phyloP scores from a whole-genome alignment of 37 sponge, comb jelly and placozoan species.

The Diacarnus erythraeanus region DNA sequence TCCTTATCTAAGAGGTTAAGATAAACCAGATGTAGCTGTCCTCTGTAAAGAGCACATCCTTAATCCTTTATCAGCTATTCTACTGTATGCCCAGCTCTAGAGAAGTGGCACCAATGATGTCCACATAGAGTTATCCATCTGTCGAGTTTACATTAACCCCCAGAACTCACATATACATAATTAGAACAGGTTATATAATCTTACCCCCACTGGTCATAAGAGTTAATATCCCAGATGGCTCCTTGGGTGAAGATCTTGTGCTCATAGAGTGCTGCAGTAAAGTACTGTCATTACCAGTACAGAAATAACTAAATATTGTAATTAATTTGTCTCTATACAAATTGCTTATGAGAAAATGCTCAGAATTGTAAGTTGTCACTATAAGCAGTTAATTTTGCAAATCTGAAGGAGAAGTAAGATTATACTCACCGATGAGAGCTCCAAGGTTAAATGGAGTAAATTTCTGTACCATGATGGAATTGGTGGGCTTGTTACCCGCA shows the following conservation, averaged over 20 bases:
- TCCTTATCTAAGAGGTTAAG: too few relatives aligned
- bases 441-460: slow-evolving; percentile 93
- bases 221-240: slow-evolving; percentile 98
- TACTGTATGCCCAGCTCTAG: background rate
- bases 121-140: background rate
- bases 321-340: background rate
- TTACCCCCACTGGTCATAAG: slow-evolving; percentile 99
- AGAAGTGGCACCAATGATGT: too few relatives aligned
- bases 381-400: background rate
- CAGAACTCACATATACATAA: background rate
- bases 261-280: slow-evolving; percentile 87
- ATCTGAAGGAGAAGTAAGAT: background rate
- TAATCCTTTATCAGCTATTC: too few relatives aligned
- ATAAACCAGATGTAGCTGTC: too few relatives aligned
- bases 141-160: background rate
- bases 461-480: slow-evolving; percentile 89
- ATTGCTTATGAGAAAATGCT: too few relatives aligned
- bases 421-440: slow-evolving; percentile 78
- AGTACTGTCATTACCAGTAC: background rate
- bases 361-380: too few relatives aligned
- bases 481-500: slow-evolving; percentile 97
- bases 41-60: too few relatives aligned
- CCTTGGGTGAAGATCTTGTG: slow-evolving; percentile 99
- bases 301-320: background rate
- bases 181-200: background rate